Evolutionary conservation across 2,797 vertebrate species (phyloP), one percentile per base, ranked within the genome.

Genomic region (Lagothrix lagotricha): DNA sequence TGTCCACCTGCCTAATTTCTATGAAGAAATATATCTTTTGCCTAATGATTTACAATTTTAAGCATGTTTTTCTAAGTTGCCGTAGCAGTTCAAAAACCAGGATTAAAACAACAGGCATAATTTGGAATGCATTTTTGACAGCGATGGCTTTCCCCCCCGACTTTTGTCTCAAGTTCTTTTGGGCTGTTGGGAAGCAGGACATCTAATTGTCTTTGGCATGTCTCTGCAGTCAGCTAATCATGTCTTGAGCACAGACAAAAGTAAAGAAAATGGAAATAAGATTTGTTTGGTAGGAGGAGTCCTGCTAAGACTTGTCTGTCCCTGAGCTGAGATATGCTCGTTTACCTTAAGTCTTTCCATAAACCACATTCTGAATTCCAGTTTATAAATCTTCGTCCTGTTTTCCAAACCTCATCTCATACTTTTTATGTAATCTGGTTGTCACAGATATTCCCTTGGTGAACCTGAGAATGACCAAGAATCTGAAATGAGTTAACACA

Each of bases 291-390:
- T 72, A 12, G 57, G n/a, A 88, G 54, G 58, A 72, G 7, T 82
- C 52, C 86, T 96, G 83, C 70, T 82, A 77, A 81, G 90, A 92
- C 82, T 81, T 97, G 85, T 76, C 70, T 95, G 15, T 88, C 58
- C 24, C 89, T 90, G 14, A 91, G 24, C 28, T 88, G 39, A 93
- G 48, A 83, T 96, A 57, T 5, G 9, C 33, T 94, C 6, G n/a
- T 73, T 94, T 82, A 26, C 30, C 14, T 76, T 79, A 72, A 86
- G 58, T 81, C 28, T 86, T 93, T 64, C 79, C 72, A 57, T 87
- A 94, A 92, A 84, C 10, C 7, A 9, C 57, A 80, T 82, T 92
- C 36, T 76, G 39, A 86, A 94, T 88, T 81, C 33, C 20, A 92
- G 36, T 7, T 75, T 86, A 2, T 30, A 67, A 70, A 76, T 44